Base-by-base conservation (phyloP, 2,888 invertebrate species). In the Spisula solida region DNA sequence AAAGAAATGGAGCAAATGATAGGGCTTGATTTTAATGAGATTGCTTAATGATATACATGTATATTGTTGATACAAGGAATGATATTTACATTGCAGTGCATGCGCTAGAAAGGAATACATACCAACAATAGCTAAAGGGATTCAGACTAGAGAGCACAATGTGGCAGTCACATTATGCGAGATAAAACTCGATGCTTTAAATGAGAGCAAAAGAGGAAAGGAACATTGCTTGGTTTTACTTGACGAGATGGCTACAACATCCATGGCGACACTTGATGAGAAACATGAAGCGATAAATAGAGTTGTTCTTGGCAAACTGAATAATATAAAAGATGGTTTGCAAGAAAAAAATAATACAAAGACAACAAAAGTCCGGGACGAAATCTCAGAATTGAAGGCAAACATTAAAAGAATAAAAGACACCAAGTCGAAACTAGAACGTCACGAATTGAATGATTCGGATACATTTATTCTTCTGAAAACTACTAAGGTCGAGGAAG, bases 381-480 rank as follows among this genome's bases (percentile, higher is more conserved):
- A 66, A 31, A 66, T 82, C 47, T 66, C 51, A 66, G 34, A 41
- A 16, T 1, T 70, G 14, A 47, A 82, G 18, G 82, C 41, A 34
- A 47, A 0, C n/a, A 47, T 82, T 66, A 25, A 0, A 47, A n/a
- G 20, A n/a, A 66, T 82, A n/a, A 66, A 82, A 34, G 25, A 25
- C n/a, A 25, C 47, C 20, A 41, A 66, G n/a, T 47, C 66, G 18
- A 66, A 56, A 16, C 25, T 60, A 14, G 66, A 18, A 25, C 29
- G 6, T 12, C 10, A 25, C 1, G n/a, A 66, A 47, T n/a, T 66
- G 14, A 82, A 82, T 18, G 34, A 66, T 66, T 66, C 82, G 8
- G 82, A 82, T 66, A 41, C 66, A 14, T 82, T 70, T 18, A 82
- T 82, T n/a, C 14, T 66, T 20, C 29, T 47, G 41, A 82, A 82